Evolutionary conservation across 2,888 invertebrate species (phyloP).

Genomic region (Orthosia cruda): DNA sequence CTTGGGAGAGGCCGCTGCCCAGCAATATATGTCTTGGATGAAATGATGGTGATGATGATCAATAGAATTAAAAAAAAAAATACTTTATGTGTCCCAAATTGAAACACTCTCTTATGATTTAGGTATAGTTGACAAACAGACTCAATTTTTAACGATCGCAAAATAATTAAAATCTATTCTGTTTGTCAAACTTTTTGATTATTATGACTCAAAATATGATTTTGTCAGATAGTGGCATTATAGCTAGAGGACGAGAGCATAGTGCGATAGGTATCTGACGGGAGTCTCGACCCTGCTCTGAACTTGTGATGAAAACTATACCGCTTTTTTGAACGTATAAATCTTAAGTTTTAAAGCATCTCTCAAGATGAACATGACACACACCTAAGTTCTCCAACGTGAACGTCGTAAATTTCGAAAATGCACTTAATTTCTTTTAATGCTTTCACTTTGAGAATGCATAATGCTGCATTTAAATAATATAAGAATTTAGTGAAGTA

Average conservation of each 20-base stretch:
- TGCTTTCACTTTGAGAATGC: constrained; percentile 40
- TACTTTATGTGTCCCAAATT: too few relatives aligned
- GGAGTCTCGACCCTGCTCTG: constrained; percentile 57
- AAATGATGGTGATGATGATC: too few relatives aligned
- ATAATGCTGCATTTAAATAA: constrained; percentile 29
- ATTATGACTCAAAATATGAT: too few relatives aligned
- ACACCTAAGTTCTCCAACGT: constrained; percentile 57
- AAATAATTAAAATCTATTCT: too few relatives aligned
- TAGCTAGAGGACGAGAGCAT: not conserved
- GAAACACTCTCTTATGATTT: too few relatives aligned
- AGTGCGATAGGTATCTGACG: constrained; percentile 62
- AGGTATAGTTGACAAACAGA: too few relatives aligned
- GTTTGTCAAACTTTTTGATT: too few relatives aligned
- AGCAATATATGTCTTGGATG: too few relatives aligned
- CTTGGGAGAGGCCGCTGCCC: too few relatives aligned
- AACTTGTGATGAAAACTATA: constrained; percentile 67
- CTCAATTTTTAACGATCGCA: too few relatives aligned
- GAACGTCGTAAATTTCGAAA: constrained; percentile 48
- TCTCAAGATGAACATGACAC: constrained; percentile 58
- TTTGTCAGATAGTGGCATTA: too few relatives aligned
- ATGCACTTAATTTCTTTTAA: constrained; percentile 60
- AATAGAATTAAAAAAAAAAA: too few relatives aligned
- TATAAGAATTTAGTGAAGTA: constrained; percentile 12
- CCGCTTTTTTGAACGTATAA: constrained; percentile 60
- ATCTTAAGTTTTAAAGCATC: constrained; percentile 56